These are phyloP conservation scores for Muscina levida DNA, from an alignment of 2,888 invertebrate species.

Conservation along the genomic window DNA sequence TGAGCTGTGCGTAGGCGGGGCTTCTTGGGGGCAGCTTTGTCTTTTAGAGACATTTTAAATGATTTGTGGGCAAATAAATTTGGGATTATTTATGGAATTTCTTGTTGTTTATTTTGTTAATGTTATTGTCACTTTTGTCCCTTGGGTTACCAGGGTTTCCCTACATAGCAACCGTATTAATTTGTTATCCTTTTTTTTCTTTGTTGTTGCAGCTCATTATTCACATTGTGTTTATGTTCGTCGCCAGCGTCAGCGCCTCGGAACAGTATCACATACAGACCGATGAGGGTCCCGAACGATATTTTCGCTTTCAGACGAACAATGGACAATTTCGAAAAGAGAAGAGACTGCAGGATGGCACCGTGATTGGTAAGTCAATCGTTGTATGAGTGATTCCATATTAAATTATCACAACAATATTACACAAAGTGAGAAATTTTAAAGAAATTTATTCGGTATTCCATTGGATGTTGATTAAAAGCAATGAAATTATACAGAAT, in stretches of 20 bases:
- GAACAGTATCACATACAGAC: slow-evolving; percentile 94
- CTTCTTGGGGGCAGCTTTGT: slow-evolving; percentile 7
- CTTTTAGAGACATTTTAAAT: slow-evolving; percentile 36
- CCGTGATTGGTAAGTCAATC: slow-evolving; percentile 88
- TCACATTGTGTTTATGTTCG: slow-evolving; percentile 37
- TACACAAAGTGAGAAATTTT: no score
- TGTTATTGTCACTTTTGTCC: no score
- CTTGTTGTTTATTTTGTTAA: slow-evolving; percentile 27
- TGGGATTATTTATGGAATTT: slow-evolving; percentile 12
- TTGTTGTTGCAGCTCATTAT: slow-evolving; percentile 68
- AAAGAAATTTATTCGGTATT: background rate
- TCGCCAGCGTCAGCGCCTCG: slow-evolving; percentile 53
- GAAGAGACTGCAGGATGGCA: slow-evolving; percentile 91
- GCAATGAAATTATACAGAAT: background rate
- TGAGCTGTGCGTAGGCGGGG: background rate
- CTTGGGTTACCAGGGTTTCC: slow-evolving; percentile 34
- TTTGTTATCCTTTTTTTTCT: slow-evolving; percentile 19
- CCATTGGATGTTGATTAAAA: background rate
- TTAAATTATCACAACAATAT: no score
- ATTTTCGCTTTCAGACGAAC: slow-evolving; percentile 93
- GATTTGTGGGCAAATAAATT: background rate
- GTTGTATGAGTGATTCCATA: no score
- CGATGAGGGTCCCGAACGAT: slow-evolving; percentile 94
- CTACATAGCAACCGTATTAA: slow-evolving; percentile 34
- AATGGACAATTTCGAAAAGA: slow-evolving; percentile 95